Percentiles rank a stretch among this genome's conserved stretches.
These are phyloP conservation scores for Bombus polaris DNA, from an alignment of 1,140 invertebrate species.

Conservation along the genomic window DNA sequence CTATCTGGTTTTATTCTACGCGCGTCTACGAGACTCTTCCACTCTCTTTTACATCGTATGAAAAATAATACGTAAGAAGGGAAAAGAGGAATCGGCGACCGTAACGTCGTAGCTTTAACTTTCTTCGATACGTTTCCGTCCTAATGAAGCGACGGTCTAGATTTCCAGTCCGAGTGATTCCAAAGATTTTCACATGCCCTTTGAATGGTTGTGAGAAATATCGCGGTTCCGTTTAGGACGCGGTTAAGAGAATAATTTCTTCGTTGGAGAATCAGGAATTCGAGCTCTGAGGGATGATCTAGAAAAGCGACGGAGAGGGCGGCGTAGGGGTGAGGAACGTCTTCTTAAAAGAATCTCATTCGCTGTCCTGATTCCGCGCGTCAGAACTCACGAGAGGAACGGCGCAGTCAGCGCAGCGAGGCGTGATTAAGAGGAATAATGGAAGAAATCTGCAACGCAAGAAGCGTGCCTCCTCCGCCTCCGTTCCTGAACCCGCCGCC, in stretches of 20 bases:
- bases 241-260: slow-evolving; percentile 13
- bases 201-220: neutral
- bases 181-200: neutral
- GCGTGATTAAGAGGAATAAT: slow-evolving; percentile 65
- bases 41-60: neutral
- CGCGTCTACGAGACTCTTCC: neutral
- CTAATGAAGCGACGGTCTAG: neutral
- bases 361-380: slow-evolving; percentile 38
- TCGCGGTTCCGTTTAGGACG: neutral
- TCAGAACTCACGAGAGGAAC: slow-evolving; percentile 36
- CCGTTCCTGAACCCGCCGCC: slow-evolving; percentile 43
- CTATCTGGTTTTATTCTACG: too few relatives aligned
- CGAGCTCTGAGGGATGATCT: neutral
- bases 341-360: slow-evolving; percentile 48
- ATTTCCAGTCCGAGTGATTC: neutral
- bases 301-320: neutral
- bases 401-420: slow-evolving; percentile 53
- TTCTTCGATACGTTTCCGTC: neutral
- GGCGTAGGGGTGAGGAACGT: neutral
- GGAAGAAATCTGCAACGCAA: slow-evolving; percentile 69
- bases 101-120: neutral
- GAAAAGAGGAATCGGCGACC: neutral
- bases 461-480: slow-evolving; percentile 53
- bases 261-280: neutral
- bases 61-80: neutral